Conservation (phyloP, 1,140 invertebrate species). For the Orchestia grillus region DNA sequence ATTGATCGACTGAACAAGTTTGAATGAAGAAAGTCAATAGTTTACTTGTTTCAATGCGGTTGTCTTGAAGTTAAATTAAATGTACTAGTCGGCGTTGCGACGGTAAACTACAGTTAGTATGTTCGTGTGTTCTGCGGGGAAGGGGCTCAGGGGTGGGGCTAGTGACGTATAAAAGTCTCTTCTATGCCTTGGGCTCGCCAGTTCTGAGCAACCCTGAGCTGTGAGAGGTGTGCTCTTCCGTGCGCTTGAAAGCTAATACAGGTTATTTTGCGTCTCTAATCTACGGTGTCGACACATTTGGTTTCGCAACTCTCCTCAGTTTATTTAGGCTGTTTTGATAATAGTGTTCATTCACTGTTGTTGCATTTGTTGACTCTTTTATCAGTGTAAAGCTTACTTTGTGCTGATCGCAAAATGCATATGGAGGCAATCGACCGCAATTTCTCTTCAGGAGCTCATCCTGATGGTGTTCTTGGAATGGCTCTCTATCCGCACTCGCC, state of each 20-base stretch:
- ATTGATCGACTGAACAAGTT: neutral
- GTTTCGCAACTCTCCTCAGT: neutral
- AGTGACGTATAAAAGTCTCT: neutral
- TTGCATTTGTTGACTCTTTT: neutral
- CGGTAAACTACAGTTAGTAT: neutral
- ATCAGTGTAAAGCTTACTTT: neutral
- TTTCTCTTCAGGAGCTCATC: slow-evolving; percentile 12
- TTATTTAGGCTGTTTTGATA: neutral
- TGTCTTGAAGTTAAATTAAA: neutral
- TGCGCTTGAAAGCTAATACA: neutral
- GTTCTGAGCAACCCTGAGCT: neutral
- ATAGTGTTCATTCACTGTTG: neutral
- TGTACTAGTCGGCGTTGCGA: neutral
- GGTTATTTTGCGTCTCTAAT: neutral
- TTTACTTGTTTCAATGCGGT: neutral
- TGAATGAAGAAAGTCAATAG: neutral
- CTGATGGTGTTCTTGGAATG: slow-evolving; percentile 33
- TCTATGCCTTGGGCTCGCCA: neutral
- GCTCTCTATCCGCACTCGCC: slow-evolving; percentile 16
- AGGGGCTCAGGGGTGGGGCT: neutral
- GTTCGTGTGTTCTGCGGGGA: slow-evolving; percentile 56
- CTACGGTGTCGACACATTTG: neutral
- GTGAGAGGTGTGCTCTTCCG: neutral
- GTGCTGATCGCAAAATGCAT: slow-evolving; percentile 26
- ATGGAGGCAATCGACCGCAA: slow-evolving; percentile 33